Conservation (phyloP, 2,797 vertebrate species). For the Pseudomugil gertrudae region DNA sequence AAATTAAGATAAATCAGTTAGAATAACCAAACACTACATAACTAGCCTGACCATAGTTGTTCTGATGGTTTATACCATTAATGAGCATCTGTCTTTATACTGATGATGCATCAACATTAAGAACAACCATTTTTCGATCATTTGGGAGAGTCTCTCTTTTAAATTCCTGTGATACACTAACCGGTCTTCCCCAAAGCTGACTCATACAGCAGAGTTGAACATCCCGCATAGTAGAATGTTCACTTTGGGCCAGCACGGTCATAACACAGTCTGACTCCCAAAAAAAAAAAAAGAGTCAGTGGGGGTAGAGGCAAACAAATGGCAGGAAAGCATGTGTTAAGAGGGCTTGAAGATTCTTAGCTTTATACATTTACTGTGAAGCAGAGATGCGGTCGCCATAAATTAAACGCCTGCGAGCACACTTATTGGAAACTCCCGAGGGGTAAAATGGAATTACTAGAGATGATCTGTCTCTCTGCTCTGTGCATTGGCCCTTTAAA, state of each 20-base stretch:
- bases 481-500: conserved; percentile 71
- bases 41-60: not conserved
- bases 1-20: not conserved
- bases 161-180: conserved; percentile 4
- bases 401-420: conserved; percentile 78
- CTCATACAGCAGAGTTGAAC: conserved; percentile 22
- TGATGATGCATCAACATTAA: not conserved
- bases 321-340: conserved; percentile 55
- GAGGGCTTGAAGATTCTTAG: conserved; percentile 56
- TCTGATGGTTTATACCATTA: not conserved
- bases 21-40: not conserved
- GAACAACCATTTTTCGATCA: not conserved
- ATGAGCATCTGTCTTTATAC: not conserved
- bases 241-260: conserved; percentile 33
- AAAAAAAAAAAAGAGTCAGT: conserved; percentile 9
- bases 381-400: conserved; percentile 67
- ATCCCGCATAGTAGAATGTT: conserved; percentile 26
- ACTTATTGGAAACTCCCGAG: conserved; percentile 78
- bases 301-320: conserved; percentile 38
- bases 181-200: conserved; percentile 13
- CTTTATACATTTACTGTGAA: conserved; percentile 64
- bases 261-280: conserved; percentile 44
- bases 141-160: conserved; percentile 17
- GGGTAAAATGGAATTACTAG: conserved; percentile 82
- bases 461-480: conserved; percentile 73